Percentiles rank a stretch among this genome's conserved stretches.
Conservation (phyloP, 2,113 vertebrate genomes). For the Leucopsar rothschildi region DNA sequence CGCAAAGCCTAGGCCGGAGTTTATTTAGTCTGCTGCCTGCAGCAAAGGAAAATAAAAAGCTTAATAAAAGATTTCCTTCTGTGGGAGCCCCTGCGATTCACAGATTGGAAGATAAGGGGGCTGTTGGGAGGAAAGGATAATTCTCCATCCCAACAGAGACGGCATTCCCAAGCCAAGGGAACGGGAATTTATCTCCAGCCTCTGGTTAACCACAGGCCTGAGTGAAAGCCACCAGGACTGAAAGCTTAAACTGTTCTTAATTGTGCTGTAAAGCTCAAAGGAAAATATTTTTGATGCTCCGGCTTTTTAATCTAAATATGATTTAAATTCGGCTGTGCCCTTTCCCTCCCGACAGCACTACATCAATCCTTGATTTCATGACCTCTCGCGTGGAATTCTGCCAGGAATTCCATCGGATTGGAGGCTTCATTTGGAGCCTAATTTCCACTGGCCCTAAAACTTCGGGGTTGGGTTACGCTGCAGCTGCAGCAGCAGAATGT, state of each 20-base stretch:
- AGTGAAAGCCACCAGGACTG: slow-evolving; percentile 35
- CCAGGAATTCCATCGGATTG: background rate
- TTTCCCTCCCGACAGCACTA: background rate
- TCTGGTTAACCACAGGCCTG: slow-evolving; percentile 64
- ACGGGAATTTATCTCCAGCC: slow-evolving; percentile 32
- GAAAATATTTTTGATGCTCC: slow-evolving; percentile 55
- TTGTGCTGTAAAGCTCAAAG: slow-evolving; percentile 59
- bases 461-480: rapidly evolving
- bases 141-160: slow-evolving; percentile 29
- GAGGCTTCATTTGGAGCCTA: background rate
- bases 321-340: slow-evolving; percentile 35
- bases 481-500: background rate
- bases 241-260: slow-evolving; percentile 66
- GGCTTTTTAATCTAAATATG: slow-evolving; percentile 56
- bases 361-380: slow-evolving; percentile 14
- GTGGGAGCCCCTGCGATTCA: slow-evolving; percentile 69
- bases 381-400: background rate
- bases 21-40: slow-evolving; percentile 83
- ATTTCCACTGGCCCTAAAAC: background rate
- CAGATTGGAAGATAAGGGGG: slow-evolving; percentile 65
- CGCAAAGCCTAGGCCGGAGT: slow-evolving; percentile 74
- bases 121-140: slow-evolving; percentile 46
- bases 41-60: slow-evolving; percentile 78
- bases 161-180: slow-evolving; percentile 37
- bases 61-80: slow-evolving; percentile 83